Percentiles rank a stretch among this genome's conserved stretches.
Conservation (phyloP, 2,113 vertebrate genomes). For the Carettochelys insculpta region DNA sequence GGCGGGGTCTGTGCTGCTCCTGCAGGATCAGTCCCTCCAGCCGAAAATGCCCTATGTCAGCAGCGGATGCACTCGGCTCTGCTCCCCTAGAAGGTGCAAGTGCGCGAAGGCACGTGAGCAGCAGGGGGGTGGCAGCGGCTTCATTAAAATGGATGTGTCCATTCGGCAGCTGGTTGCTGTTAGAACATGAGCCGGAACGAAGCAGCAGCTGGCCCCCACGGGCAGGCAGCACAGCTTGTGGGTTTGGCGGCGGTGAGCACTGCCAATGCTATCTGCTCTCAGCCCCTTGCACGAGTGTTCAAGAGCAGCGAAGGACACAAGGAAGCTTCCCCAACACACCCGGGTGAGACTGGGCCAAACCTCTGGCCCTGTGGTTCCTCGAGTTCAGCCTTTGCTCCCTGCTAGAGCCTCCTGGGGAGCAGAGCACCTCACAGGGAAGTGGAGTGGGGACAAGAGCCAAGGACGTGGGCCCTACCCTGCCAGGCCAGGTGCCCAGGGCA, state of each 20-base stretch:
- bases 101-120: background rate
- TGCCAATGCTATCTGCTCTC: background rate
- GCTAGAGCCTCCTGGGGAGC: background rate
- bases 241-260: background rate
- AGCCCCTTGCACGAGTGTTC: rapidly evolving
- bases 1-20: background rate
- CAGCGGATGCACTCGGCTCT: background rate
- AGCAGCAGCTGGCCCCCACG: background rate
- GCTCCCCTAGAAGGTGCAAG: background rate
- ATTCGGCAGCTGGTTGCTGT: no score
- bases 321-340: background rate
- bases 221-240: background rate
- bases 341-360: background rate
- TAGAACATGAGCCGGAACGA: background rate
- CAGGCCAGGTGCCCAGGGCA: background rate
- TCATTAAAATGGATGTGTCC: background rate
- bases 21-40: background rate
- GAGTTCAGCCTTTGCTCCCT: background rate
- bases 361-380: background rate
- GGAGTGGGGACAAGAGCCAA: background rate
- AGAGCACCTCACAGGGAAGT: background rate
- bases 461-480: background rate
- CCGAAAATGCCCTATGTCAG: background rate
- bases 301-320: background rate
- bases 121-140: no score